Evolutionary conservation across 2,888 invertebrate species (phyloP), one percentile per base, ranked within the genome.

Genomic region (Gryllus longicercus): DNA sequence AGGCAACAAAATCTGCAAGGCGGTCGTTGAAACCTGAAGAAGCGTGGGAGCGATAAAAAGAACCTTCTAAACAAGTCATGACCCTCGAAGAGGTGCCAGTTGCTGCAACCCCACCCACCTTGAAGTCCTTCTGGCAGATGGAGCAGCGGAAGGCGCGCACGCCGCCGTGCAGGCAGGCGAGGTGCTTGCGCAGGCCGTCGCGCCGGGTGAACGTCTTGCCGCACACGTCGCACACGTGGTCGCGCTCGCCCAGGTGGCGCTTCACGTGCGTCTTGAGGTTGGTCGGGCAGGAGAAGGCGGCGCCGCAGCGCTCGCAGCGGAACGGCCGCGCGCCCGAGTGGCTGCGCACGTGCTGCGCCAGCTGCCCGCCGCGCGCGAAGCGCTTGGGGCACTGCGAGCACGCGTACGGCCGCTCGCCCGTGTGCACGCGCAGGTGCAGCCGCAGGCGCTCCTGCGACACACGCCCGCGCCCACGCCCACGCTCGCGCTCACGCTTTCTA

Each of bases 141-240:
- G 92, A 91, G 86, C 96, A 96, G 83, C 93, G 91, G 84, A 95
- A 93, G 49, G 93, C 92, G 83, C 92, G 92, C 2, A 92, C 88
- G 80, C 94, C 94, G 51, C 90, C 91, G 84, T 96, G 96, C 83
- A 91, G 91, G 84, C 94, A 92, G 84, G 92, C 91, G 50, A 95
- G 88, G 86, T 96, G 96, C 82, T 94, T 92, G 83, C 91, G 91
- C 83, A 96, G 87, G 1, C 93, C 93, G 85, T 94, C 93, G 11
- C 93, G 89, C 5, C 94, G 90, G 75, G 93, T 89, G 86, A 95
- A 96, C 50, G 92, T 91, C 84, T 94, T 93, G 0, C 94, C 94
- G 85, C 96, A 96, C 79, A 94, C 91, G 83, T 94, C 92, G 85
- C 96, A 96, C 63, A 92, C 91, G 86, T 91, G 93, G 85, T 95